Evolutionary conservation across 2,113 vertebrate genomes (phyloP).

Genomic region (Rattus rattus): DNA sequence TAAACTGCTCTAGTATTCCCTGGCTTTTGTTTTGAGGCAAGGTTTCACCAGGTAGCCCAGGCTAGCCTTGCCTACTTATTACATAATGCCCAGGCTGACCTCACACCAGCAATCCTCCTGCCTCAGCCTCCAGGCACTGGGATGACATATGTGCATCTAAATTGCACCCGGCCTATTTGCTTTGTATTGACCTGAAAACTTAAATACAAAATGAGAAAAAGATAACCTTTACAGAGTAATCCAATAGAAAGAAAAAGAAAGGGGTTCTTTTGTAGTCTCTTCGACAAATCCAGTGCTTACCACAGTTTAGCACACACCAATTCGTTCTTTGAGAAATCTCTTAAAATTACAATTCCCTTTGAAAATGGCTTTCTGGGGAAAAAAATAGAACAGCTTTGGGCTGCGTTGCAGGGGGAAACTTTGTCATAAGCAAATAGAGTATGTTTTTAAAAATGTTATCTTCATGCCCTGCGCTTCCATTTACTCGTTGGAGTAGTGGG

Average conservation of each 20-base stretch:
- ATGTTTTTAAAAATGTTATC: slow-evolving; percentile 14
- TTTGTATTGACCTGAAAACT: slow-evolving; percentile 96
- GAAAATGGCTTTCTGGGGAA: neutral
- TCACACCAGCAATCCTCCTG: neutral
- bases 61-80: neutral
- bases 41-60: neutral
- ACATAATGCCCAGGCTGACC: neutral
- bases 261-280: slow-evolving; percentile 84
- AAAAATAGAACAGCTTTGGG: slow-evolving; percentile 27
- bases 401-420: neutral
- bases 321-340: neutral
- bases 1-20: slow-evolving; percentile 92
- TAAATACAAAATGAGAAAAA: slow-evolving; percentile 98
- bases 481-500: neutral
- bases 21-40: neutral
- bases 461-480: neutral
- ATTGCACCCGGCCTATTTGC: slow-evolving; percentile 98
- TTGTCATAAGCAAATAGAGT: neutral
- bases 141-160: slow-evolving; percentile 87
- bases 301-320: neutral
- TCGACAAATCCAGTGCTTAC: slow-evolving; percentile 94
- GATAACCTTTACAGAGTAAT: slow-evolving; percentile 92
- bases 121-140: neutral
- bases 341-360: slow-evolving; percentile 23
- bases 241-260: slow-evolving; percentile 88